Base-by-base conservation (phyloP, 2,888 invertebrate genomes). In the Rotaria sp. region DNA sequence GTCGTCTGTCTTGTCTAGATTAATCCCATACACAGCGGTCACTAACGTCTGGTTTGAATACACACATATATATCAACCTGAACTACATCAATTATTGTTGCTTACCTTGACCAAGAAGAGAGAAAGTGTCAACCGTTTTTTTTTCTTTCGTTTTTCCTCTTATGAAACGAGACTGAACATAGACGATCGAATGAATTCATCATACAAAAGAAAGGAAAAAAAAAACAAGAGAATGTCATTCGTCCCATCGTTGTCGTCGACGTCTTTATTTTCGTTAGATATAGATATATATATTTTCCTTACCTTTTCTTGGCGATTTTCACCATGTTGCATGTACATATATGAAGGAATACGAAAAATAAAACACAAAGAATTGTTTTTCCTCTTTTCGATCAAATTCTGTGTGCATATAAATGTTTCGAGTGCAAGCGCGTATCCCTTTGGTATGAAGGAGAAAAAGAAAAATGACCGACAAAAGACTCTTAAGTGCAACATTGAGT, bases 1-100 rank as follows among this genome's bases (percentile, higher is more conserved):
- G 67, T 67, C 67, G 67, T 67, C 67, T 67, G 67, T 67, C 67
- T 67, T 67, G 67, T 67, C 67, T 67, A 35, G 15, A 18, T 67
- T 67, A 67, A 67, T 67, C 67, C 18, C 67, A 30, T 38, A 35
- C 21, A 67, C 67, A 7, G 35, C 67, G 67, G 67, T 67, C 67
- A 67, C 67, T 67, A 21, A 5, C 35, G 67, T 67, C 67, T 67
- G 30, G 18, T 26, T 67, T 67, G 35, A 35, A 26, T 18, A 67
- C 15, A 59, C 30, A 35, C 15, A 59, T 26, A 35, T 67, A 24
- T 5, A 67, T 67, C 35, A 67, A 67, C 21, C 30, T 67, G 67
- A 67, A 67, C 67, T 67, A 67, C 67, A 21, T 21, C 21, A 35
- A 67, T 67, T 35, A 67, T 67, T 21, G 67, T 67, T 67, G 35